Evolutionary conservation across 1,140 invertebrate genomes (phyloP).

Genomic region (Gyrodactylus salaris): DNA sequence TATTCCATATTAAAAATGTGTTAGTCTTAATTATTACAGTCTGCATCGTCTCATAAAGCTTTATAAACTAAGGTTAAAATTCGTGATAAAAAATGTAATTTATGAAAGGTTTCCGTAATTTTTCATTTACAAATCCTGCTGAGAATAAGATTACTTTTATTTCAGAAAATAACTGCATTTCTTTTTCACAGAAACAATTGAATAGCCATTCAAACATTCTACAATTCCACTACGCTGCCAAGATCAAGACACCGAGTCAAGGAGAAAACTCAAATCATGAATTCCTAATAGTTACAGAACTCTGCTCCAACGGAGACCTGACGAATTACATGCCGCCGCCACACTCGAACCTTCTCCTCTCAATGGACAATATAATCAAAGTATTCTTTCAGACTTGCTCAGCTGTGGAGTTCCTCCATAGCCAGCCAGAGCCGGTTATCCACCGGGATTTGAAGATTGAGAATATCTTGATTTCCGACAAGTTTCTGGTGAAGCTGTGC

Average conservation of each 20-base stretch:
- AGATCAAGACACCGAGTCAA: constrained; percentile 21
- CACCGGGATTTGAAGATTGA: constrained; percentile 58
- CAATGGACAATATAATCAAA: constrained; percentile 27
- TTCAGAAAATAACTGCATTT: background rate
- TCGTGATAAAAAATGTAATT: too few relatives aligned
- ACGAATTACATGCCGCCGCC: background rate
- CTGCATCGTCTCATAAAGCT: too few relatives aligned
- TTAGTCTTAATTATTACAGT: background rate
- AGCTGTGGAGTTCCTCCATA: constrained; percentile 61
- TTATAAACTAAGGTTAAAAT: too few relatives aligned
- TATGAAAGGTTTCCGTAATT: too few relatives aligned
- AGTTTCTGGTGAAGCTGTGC: constrained; percentile 64
- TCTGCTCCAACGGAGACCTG: constrained; percentile 21
- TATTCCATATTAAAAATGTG: background rate
- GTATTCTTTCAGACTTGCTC: constrained; percentile 61
- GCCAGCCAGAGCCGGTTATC: constrained; percentile 45
- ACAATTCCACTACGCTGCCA: constrained; percentile 23
- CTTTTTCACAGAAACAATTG: constrained; percentile 21
- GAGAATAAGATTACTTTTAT: too few relatives aligned
- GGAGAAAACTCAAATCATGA: constrained; percentile 13
- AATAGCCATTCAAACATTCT: constrained; percentile 25
- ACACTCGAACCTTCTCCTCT: background rate
- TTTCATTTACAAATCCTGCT: too few relatives aligned
- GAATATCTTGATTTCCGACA: constrained; percentile 37
- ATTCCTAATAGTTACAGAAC: constrained; percentile 24